Evolutionary conservation across 2,113 vertebrate genomes (phyloP).

Genomic region (Rhea americana): DNA sequence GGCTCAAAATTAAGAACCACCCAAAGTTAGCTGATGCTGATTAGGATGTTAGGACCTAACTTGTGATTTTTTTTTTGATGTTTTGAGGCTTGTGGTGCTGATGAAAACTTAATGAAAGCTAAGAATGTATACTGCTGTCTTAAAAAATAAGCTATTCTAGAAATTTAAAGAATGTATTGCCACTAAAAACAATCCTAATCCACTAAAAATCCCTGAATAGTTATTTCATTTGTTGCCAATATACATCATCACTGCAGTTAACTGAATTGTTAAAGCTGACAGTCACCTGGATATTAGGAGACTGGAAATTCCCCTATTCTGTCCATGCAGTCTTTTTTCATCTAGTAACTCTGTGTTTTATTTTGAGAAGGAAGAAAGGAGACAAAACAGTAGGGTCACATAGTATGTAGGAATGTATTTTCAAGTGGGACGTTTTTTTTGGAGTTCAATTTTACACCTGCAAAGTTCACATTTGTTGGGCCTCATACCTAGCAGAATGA

Average conservation of each 20-base stretch:
- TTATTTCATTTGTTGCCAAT: not conserved
- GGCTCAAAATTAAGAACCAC: not conserved
- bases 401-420: not conserved
- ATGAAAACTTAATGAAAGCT: not conserved
- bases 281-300: not conserved
- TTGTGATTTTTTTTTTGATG: not conserved
- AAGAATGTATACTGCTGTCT: not conserved
- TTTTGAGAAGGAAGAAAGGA: not conserved
- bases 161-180: not conserved
- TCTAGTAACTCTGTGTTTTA: not conserved
- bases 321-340: not conserved
- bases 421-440: not conserved
- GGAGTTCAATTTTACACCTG: not conserved
- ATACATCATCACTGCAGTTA: accelerated
- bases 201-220: not conserved
- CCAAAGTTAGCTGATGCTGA: not conserved
- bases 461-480: not conserved
- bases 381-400: not conserved
- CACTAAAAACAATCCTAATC: not conserved
- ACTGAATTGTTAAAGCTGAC: not conserved
- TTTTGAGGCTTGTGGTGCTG: not conserved
- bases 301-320: not conserved
- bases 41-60: not conserved
- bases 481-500: not conserved
- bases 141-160: not conserved